Conservation (phyloP, 2,797 vertebrate species). For the Chaenodraco wilsoni region DNA sequence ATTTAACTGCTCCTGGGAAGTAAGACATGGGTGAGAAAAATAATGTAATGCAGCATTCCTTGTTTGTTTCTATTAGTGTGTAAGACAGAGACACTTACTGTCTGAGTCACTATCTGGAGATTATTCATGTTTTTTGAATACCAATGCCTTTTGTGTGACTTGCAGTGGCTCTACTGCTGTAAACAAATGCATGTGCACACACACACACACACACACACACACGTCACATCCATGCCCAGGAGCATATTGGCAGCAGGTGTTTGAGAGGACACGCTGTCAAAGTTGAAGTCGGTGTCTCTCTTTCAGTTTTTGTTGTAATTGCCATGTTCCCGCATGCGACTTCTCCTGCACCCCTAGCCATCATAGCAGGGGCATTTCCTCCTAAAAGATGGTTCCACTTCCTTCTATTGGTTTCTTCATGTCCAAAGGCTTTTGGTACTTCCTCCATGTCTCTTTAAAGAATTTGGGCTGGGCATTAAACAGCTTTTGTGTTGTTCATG, state of each 20-base stretch:
- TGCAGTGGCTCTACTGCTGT: slow-evolving; percentile 13
- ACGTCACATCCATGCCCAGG: slow-evolving; percentile 31
- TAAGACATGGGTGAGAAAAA: slow-evolving; percentile 41
- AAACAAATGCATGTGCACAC: background rate
- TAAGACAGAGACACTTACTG: slow-evolving; percentile 19
- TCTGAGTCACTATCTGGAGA: slow-evolving; percentile 48
- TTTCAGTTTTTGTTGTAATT: slow-evolving; percentile 21
- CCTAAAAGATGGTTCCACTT: background rate
- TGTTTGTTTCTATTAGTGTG: slow-evolving; percentile 37
- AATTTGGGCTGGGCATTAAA: slow-evolving; percentile 11
- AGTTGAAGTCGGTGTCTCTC: slow-evolving; percentile 30
- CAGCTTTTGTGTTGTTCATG: slow-evolving; percentile 9
- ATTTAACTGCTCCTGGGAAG: slow-evolving; percentile 38
- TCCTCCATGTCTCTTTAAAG: background rate
- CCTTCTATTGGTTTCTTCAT: background rate
- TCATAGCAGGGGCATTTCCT: background rate
- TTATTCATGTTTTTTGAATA: slow-evolving; percentile 3
- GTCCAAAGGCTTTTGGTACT: background rate
- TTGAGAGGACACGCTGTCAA: slow-evolving; percentile 31
- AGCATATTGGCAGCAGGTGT: slow-evolving; percentile 43
- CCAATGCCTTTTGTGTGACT: slow-evolving; percentile 6
- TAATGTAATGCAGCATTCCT: slow-evolving; percentile 40
- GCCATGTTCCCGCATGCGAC: slow-evolving; percentile 3
- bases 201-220: background rate
- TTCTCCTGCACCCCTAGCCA: background rate